Evolutionary conservation across 2,888 invertebrate genomes (phyloP).

Genomic region (Pristionchus entomophagus): DNA sequence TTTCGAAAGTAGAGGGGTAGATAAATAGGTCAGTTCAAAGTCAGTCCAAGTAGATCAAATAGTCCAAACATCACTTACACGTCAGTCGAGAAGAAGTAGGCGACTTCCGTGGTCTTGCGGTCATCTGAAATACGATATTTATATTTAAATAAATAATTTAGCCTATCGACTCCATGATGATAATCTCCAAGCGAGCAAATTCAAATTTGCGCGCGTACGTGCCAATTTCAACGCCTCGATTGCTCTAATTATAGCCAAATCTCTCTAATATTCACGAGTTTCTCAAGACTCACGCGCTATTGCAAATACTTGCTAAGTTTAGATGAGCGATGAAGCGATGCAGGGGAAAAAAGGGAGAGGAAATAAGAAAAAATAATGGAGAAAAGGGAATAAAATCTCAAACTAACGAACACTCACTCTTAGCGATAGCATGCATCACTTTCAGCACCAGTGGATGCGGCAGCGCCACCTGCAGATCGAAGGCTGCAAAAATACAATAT

Average conservation of each 20-base stretch:
- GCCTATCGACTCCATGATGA: too few species aligned
- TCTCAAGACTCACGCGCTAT: too few species aligned
- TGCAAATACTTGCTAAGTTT: too few species aligned
- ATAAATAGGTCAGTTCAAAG: too few species aligned
- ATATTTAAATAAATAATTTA: too few species aligned
- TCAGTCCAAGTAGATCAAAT: too few species aligned
- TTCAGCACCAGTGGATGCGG: conserved; percentile 97
- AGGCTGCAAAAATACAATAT: conserved; percentile 82
- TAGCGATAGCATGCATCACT: conserved; percentile 90
- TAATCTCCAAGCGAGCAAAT: too few species aligned
- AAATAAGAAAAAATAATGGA: too few species aligned
- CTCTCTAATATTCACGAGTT: not conserved
- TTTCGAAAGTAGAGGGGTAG: too few species aligned
- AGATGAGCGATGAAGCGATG: too few species aligned
- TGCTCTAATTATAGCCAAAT: not conserved
- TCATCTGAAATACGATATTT: conserved; percentile 38
- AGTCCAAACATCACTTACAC: conserved; percentile 81
- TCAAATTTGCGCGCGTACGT: not conserved
- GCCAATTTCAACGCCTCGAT: not conserved
- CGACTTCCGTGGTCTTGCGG: conserved; percentile 96
- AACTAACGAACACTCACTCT: conserved; percentile 82
- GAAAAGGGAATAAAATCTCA: too few species aligned
- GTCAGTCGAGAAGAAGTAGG: conserved; percentile 98
- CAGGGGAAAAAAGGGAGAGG: too few species aligned
- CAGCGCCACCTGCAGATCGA: conserved; percentile 97